Conservation (phyloP, 2,888 invertebrate genomes). For the Timema podura region DNA sequence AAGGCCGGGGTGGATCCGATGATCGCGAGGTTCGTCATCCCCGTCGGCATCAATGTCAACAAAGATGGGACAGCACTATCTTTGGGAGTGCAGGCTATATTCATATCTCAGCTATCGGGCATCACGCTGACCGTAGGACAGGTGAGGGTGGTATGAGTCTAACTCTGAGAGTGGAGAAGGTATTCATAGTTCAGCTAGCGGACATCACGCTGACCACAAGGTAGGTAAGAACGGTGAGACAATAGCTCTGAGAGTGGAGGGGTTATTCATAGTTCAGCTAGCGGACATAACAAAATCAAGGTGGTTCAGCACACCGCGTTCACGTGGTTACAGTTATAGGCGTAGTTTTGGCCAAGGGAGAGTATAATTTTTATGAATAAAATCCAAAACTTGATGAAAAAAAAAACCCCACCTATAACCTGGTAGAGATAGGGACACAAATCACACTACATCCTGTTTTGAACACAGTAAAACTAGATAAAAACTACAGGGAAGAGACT, state of each 20-base stretch:
- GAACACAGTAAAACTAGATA: too few species aligned
- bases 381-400: too few species aligned
- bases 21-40: background rate
- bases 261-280: background rate
- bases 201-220: background rate
- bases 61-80: background rate
- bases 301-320: too few species aligned
- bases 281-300: background rate
- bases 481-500: too few species aligned
- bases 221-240: background rate
- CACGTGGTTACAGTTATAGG: too few species aligned
- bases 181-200: too few species aligned
- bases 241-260: background rate
- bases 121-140: slow-evolving; percentile 7
- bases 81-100: background rate
- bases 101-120: slow-evolving; percentile 2
- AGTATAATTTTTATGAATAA: too few species aligned
- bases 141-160: background rate
- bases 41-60: slow-evolving; percentile 7
- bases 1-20: background rate
- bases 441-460: too few species aligned
- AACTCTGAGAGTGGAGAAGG: background rate
- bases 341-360: too few species aligned
- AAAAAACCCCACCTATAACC: too few species aligned
- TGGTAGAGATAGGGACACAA: too few species aligned